A percentile compares a stretch with the other conserved stretches of the same genome.
Conservation (phyloP, 1,140 invertebrate genomes). For the Lucilia sericata region DNA sequence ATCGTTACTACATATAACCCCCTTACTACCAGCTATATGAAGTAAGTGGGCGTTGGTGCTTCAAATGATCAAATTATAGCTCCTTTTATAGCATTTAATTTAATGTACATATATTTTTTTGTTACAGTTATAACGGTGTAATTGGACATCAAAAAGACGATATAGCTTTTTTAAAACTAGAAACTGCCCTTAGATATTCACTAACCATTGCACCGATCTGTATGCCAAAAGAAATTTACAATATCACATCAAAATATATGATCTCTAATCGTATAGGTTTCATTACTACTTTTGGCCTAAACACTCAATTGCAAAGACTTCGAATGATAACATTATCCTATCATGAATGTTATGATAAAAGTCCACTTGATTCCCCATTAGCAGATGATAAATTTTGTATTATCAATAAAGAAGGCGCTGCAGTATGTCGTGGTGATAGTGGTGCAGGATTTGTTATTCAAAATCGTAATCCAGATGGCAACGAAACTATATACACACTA, state of each 20-base stretch:
- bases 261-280: not conserved
- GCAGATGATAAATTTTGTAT: conserved; percentile 31
- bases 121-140: not conserved
- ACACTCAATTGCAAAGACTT: not conserved
- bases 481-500: not conserved
- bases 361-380: not conserved
- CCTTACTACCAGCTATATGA: no score
- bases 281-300: not conserved
- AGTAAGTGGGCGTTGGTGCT: no score
- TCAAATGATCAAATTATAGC: no score
- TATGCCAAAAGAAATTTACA: not conserved
- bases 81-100: no score
- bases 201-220: not conserved
- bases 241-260: not conserved
- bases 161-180: not conserved
- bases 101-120: no score
- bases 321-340: not conserved
- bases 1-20: no score
- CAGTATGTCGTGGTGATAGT: not conserved
- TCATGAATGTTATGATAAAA: not conserved
- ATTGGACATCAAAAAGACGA: not conserved
- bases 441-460: not conserved
- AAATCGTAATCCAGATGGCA: not conserved
- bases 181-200: not conserved
- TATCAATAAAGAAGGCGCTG: not conserved